Base-by-base conservation (phyloP, 2,113 vertebrate genomes). In the Gymnorhina tibicen region DNA sequence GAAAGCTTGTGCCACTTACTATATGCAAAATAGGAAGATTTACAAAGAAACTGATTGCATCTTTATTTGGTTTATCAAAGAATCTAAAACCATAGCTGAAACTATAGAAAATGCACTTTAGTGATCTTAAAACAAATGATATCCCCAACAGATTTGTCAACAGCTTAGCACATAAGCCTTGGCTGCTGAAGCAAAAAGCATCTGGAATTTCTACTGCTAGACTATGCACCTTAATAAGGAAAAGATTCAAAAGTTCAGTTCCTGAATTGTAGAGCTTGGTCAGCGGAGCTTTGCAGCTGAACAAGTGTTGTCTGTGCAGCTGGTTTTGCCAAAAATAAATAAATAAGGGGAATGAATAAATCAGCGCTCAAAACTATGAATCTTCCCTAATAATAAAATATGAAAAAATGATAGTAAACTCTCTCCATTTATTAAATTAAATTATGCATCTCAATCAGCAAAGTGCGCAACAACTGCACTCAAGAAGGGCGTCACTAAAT, bases 21-120 rank as follows among this genome's bases (percentile, higher is more conserved):
- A 69, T 91, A 97, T 97, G 95, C 95, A 98, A 97, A 98, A 93
- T 82, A 86, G 90, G 59, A 78, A 95, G 82, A 96, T 80, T 97
- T 96, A 98, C 97, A 98, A 97, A 98, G 97, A 96, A 93, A 92
- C 96, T 98, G 97, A 98, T 98, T 98, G 82, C 97, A 96, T 97
- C 96, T 96, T 97, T 97, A 97, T 97, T 98, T 97, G 93, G 95
- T 97, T 97, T 96, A 97, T 96, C 95, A 83, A 96, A 94, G 93
- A 94, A 87, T 97, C 86, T 91, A 96, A 96, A 97, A 96, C 66
- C 89, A 95, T 94, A 94, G 91, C 96, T 96, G 89, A 95, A 98
- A 97, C 69, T 77, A 95, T 91, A 95, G 95, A 95, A 97, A 97
- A 95, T 59, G 85, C 37, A 91, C 93, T 97, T 97, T 83, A 95